These are phyloP conservation scores for Rhegmatorhina hoffmannsi DNA, from an alignment of 2,113 vertebrate genomes.

Conservation along the genomic window DNA sequence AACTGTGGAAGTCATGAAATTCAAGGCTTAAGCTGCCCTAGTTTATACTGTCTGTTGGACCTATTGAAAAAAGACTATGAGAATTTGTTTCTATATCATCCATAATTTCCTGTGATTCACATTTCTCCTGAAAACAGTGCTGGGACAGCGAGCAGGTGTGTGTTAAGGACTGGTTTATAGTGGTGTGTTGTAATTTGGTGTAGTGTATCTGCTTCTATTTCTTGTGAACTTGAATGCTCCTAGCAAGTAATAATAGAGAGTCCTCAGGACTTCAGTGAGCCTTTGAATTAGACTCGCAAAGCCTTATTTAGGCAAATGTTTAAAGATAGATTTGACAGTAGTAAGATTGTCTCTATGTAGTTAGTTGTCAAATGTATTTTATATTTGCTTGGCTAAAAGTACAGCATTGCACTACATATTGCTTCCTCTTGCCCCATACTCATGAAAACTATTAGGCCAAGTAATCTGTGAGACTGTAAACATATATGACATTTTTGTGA, in stretches of 20 bases:
- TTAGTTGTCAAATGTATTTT: neutral
- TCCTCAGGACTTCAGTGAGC: neutral
- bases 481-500: neutral
- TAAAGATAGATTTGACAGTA: constrained; percentile 1
- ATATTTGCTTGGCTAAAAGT: neutral
- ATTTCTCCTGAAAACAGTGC: neutral
- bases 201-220: neutral
- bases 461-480: neutral
- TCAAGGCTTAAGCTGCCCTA: neutral
- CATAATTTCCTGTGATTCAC: neutral
- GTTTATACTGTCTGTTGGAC: neutral
- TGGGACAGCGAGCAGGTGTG: neutral
- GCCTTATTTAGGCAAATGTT: neutral
- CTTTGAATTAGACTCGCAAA: neutral
- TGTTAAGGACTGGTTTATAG: neutral
- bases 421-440: neutral
- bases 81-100: neutral
- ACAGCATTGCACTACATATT: neutral
- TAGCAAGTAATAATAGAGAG: neutral
- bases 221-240: neutral
- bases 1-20: neutral
- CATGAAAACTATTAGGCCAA: neutral
- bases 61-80: neutral
- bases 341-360: neutral
- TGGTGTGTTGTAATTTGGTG: neutral